Percentiles rank a stretch among this genome's conserved stretches.
Evolutionary conservation across 2,797 vertebrate species (phyloP).

Genomic region (Sitta carolinensis): DNA sequence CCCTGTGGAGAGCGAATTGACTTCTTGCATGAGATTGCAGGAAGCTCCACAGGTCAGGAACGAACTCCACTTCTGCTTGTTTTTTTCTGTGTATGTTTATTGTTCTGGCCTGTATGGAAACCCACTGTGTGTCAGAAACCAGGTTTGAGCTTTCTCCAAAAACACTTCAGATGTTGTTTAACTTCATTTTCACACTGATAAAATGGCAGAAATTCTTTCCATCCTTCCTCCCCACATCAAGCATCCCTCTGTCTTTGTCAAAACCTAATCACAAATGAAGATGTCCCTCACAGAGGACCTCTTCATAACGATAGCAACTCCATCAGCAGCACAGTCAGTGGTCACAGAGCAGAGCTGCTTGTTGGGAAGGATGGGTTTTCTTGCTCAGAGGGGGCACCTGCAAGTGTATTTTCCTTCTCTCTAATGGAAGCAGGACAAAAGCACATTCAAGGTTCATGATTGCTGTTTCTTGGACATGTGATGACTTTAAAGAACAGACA

Average conservation of each 20-base stretch:
- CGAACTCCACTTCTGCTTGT: not conserved
- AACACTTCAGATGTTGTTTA: conserved; percentile 55
- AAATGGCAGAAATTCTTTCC: conserved; percentile 46
- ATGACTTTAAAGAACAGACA: not conserved
- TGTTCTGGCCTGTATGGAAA: not conserved
- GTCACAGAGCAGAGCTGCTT: conserved; percentile 31
- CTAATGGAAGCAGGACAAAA: not conserved
- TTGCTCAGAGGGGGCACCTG: not conserved
- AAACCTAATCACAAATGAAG: conserved; percentile 78
- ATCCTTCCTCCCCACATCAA: conserved; percentile 50
- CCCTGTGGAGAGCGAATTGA: not conserved
- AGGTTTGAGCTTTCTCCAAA: conserved; percentile 36
- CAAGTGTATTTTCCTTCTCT: not conserved
- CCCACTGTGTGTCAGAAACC: not conserved
- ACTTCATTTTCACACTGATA: conserved; percentile 69
- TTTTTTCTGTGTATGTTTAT: not conserved
- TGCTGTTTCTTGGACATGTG: not conserved
- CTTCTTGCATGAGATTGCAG: not conserved
- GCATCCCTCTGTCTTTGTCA: conserved; percentile 71
- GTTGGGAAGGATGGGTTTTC: conserved; percentile 9
- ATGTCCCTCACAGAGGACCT: conserved; percentile 70
- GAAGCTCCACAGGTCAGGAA: not conserved
- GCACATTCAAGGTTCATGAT: not conserved
- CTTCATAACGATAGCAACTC: conserved; percentile 72
- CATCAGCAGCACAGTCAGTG: conserved; percentile 43